Evolutionary conservation across 2,888 invertebrate species (phyloP).

Genomic region (Dugesia japonica): DNA sequence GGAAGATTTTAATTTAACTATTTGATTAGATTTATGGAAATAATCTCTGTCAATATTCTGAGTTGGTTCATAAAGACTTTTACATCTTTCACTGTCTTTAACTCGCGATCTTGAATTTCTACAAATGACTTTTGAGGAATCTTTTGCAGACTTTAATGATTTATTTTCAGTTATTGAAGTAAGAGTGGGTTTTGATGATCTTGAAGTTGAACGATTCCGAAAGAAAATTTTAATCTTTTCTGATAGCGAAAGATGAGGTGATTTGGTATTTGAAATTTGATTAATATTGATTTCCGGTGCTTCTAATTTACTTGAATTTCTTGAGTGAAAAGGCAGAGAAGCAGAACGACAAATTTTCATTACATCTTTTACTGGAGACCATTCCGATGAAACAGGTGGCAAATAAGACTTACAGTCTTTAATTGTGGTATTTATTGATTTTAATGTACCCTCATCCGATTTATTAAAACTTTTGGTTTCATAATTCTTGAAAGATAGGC

Average conservation of each 20-base stretch:
- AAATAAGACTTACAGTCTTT: conserved; percentile 7
- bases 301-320: neutral
- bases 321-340: neutral
- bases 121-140: neutral
- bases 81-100: neutral
- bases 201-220: conserved; percentile 3
- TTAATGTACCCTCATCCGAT: neutral
- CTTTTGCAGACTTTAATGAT: neutral
- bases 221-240: neutral
- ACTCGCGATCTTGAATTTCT: neutral
- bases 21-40: no score
- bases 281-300: neutral
- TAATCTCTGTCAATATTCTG: no score
- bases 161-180: neutral
- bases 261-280: neutral
- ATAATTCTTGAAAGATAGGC: neutral
- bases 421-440: neutral
- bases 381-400: neutral
- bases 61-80: neutral
- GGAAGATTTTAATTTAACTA: no score
- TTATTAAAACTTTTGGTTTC: neutral
- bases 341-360: conserved; percentile 4
- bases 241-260: neutral
- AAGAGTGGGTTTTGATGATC: neutral
- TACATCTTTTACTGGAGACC: neutral